Base-by-base conservation (phyloP, 2,797 vertebrate species). In the Salarias fasciatus region DNA sequence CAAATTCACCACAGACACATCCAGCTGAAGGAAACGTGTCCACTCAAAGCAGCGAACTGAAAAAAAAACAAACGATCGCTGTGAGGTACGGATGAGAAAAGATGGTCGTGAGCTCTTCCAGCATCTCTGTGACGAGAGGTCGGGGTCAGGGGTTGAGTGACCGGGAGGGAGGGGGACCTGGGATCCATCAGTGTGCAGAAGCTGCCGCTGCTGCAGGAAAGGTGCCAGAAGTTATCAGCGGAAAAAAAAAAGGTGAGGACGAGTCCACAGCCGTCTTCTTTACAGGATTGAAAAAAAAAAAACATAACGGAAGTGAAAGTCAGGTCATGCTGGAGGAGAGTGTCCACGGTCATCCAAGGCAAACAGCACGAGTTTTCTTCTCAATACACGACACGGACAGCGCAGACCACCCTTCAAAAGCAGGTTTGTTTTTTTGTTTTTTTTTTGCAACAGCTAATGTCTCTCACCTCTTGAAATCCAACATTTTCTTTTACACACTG, bases 51-150 rank as follows among this genome's bases (percentile, higher is more conserved):
- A 61, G 41, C 55, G 47, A 60, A 69, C 42, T 58, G 35, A 71
- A 63, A 75, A 43, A 3, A 24, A 24, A 24, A n/a, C n/a, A n/a
- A n/a, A n/a, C n/a, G n/a, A n/a, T n/a, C n/a, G n/a, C n/a, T n/a
- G n/a, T 66, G 82, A 86, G 85, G 87, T 86, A 83, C 8, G 66
- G 68, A 77, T 47, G 69, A 80, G 55, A 77, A 11, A 24, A 3
- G 72, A 80, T 82, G 69, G 42, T 77, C 49, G 1, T 1, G 44
- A 24, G 59, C 60, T 76, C 79, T 75, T 89, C 83, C 90, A 91
- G 88, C 90, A 88, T 84, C 60, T 81, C 41, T 24, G 18, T 24
- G 18, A 2, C 18, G 3, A 18, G n/a, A n/a, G n/a, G n/a, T n/a
- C n/a, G n/a, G n/a, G n/a, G n/a, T n/a, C n/a, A n/a, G n/a, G n/a